Base-by-base conservation (phyloP, 2,888 invertebrate species). In the Oscheius sp. region DNA sequence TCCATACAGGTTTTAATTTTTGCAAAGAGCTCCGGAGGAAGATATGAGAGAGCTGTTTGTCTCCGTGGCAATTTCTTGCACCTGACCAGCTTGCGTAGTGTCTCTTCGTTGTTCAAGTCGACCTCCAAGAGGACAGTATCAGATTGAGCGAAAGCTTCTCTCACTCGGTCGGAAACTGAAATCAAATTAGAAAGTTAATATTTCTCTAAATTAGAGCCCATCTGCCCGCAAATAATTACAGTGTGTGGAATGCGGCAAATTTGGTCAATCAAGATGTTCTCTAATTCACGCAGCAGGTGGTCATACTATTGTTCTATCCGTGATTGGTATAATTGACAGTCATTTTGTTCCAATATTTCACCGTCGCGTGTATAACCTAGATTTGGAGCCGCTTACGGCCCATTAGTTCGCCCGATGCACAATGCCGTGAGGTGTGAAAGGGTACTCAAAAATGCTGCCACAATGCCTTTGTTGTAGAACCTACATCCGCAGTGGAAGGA, bases 121-220 rank as follows among this genome's bases (percentile, higher is more conserved):
- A 90, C 85, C 80, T 90, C 90, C 81, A 90, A 89, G 81, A 89
- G 88, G 20, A 90, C 87, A 34, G 87, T 86, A 71, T 90, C 88
- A 6, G 89, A 84, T 23, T 85, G 81, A 15, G 86, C 81, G 83
- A 90, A 90, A n/a, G 90, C 90, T 64, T 86, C 80, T 75, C 89
- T 89, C 58, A 88, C 88, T 73, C 88, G 88, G 46, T 87, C 86
- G 23, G 90, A 89, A 63, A 90, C 88, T 87, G 86, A 80, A 76
- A 42, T 46, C 15, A 34, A 20, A 55, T 55, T 29, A 42, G 15
- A 3, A 4, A 42, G 12, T 12, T 29, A n/a, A 52, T 25, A 50
- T 20, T 55, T 61, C 27, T 45, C 29, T 27, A 27, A 27, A 52
- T 29, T 15, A 23, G 48, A 3, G 37, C n/a, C 17, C 64, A 64